phyloP scores from a whole-genome alignment of 2,797 vertebrate species.

The Sternarchorhynchus goeldii region DNA sequence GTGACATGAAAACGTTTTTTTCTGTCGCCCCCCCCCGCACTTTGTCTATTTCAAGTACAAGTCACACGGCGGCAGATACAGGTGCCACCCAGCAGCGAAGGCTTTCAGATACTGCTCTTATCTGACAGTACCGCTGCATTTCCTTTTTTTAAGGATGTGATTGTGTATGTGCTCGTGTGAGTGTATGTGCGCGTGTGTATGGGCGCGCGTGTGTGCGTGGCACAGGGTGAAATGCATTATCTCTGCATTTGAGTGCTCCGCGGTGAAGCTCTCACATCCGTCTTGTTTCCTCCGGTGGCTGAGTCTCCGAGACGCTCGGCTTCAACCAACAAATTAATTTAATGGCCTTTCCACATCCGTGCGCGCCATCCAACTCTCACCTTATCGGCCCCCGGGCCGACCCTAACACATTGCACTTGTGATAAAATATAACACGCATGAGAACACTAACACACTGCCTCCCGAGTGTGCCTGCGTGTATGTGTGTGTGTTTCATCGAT shows the following conservation, averaged over 20 bases:
- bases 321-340: conserved; percentile 50
- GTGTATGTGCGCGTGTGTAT: conserved; percentile 12
- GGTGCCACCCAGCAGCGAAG: background rate
- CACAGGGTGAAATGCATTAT: conserved; percentile 37
- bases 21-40: conserved; percentile 10
- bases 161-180: conserved; percentile 1
- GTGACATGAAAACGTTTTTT: conserved; percentile 12
- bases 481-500: conserved; percentile 18
- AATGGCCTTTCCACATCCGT: conserved; percentile 46
- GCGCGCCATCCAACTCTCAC: conserved; percentile 19
- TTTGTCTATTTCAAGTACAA: conserved; percentile 12
- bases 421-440: conserved; percentile 32
- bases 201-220: background rate
- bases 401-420: conserved; percentile 20
- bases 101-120: conserved; percentile 31
- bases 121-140: conserved; percentile 29
- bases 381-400: conserved; percentile 25
- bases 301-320: conserved; percentile 13
- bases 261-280: conserved; percentile 23
- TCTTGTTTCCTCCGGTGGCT: conserved; percentile 26
- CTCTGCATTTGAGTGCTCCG: conserved; percentile 28
- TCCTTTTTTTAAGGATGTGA: conserved; percentile 20
- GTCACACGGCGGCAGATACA: conserved; percentile 35
- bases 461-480: background rate
- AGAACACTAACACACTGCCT: conserved; percentile 32